Percentiles rank a stretch among this genome's conserved stretches.
Conservation (phyloP, 2,113 vertebrate genomes). For the Ibidorhyncha struthersii region DNA sequence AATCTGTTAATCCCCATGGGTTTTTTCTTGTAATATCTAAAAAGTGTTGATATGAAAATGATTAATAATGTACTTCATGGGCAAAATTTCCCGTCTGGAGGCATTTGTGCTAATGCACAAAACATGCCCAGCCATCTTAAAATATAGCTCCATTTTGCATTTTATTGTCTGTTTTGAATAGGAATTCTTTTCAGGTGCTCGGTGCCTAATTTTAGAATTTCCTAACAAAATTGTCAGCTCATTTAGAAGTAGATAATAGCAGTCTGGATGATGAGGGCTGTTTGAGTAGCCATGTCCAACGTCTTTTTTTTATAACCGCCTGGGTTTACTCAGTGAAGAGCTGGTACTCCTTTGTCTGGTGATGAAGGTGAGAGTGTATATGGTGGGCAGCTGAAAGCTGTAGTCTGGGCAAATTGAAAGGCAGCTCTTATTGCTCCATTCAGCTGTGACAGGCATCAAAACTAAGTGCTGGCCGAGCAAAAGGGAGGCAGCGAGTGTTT, state of each 20-base stretch:
- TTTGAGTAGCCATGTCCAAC: not conserved
- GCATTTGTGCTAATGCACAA: not conserved
- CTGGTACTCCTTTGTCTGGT: not conserved
- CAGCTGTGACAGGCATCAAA: not conserved
- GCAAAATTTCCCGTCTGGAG: not conserved
- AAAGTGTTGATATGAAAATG: not conserved
- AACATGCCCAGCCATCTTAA: not conserved
- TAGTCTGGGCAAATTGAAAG: not conserved
- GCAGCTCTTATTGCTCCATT: not conserved
- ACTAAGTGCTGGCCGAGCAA: not conserved
- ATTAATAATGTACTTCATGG: not conserved
- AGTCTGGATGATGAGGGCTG: not conserved
- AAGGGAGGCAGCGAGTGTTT: not conserved
- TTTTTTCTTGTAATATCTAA: not conserved
- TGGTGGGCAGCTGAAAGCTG: slow-evolving; percentile 7
- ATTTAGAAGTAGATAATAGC: not conserved
- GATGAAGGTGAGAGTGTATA: not conserved
- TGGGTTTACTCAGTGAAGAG: not conserved
- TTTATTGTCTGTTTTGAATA: not conserved
- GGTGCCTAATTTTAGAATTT: slow-evolving; percentile 4
- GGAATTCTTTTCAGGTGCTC: not conserved
- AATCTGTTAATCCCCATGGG: not conserved
- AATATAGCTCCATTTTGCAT: not conserved
- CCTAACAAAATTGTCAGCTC: not conserved
- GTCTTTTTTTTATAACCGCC: not conserved